These are phyloP conservation scores for Diabrotica balteata DNA, from an alignment of 2,888 invertebrate species.

Conservation along the genomic window DNA sequence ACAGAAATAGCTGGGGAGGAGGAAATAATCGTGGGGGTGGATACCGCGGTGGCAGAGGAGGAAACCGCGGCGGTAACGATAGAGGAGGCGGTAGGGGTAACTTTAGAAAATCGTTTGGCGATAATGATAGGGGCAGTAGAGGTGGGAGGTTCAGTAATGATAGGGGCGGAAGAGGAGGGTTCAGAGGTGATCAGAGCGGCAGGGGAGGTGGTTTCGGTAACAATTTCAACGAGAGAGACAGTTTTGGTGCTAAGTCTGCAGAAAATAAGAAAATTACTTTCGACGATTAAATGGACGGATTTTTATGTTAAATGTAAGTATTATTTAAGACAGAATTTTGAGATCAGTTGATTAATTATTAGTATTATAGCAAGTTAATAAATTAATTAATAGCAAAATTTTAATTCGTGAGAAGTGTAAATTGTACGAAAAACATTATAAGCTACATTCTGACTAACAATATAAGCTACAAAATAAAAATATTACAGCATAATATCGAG, in stretches of 20 bases:
- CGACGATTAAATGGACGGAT: slow-evolving; percentile 58
- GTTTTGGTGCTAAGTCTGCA: slow-evolving; percentile 65
- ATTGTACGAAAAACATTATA: too few species aligned
- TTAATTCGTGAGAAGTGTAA: too few species aligned
- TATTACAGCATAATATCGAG: too few species aligned
- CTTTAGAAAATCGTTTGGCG: slow-evolving; percentile 51
- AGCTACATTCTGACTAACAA: too few species aligned
- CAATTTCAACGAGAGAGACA: slow-evolving; percentile 67
- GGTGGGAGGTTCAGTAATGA: slow-evolving; percentile 50
- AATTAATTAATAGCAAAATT: too few species aligned
- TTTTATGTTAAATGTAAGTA: slow-evolving; percentile 41
- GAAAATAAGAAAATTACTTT: slow-evolving; percentile 82
- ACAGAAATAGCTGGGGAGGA: slow-evolving; percentile 42
- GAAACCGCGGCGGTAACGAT: slow-evolving; percentile 46
- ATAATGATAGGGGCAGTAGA: slow-evolving; percentile 52
- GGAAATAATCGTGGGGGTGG: slow-evolving; percentile 51
- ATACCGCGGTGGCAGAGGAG: slow-evolving; percentile 43
- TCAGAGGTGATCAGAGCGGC: slow-evolving; percentile 35
- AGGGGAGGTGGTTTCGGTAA: slow-evolving; percentile 39
- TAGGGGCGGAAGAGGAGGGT: slow-evolving; percentile 51
- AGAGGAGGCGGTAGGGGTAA: slow-evolving; percentile 45
- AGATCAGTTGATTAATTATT: too few species aligned
- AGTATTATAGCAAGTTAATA: too few species aligned
- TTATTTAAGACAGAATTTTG: background rate
- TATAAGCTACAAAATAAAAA: too few species aligned